Evolutionary conservation across 92 coral and sea anemone genomes (phyloP), one percentile per base, ranked within the genome.

Genomic region (Muricea muricata): DNA sequence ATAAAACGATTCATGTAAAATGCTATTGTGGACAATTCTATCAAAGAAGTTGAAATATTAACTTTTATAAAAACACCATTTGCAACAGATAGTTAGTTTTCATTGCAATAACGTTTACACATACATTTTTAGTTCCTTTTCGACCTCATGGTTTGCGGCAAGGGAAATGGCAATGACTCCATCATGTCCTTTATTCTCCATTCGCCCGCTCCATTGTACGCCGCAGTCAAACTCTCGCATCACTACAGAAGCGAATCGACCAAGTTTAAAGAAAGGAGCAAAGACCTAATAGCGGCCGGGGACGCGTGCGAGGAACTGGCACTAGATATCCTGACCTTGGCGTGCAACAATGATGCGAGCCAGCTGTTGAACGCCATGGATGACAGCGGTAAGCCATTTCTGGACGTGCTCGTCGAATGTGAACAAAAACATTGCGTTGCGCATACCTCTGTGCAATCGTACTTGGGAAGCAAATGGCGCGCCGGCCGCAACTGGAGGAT

Each of bases 111-210:
- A n/a, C n/a, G n/a, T n/a, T n/a, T n/a, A n/a, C n/a, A n/a, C n/a
- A n/a, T n/a, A n/a, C n/a, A n/a, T n/a, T 73, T 12, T 88, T 47
- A 96, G 99, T 96, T 96, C 47, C 86, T 96, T 40, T 96, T 90
- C 71, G 99, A 96, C 56, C 92, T 96, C 50, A 96, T 96, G 99
- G 99, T 96, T 29, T 96, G 99, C 34, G 94, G 98, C 41, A 93
- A 90, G 88, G 77, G 70, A 66, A 90, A 90, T 47, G 97, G 93
- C 65, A 92, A 83, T 86, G 95, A 89, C 60, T 92, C 99, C 1
- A 83, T 96, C 24, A 86, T 96, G 8, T 97, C 94, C 67, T 93
- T 96, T 85, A 93, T 96, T 65, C 93, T 96, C 4, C 97, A 93
- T 66, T 90, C 97, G 3, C 99, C 99, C 9, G 99, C 99, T 7